Evolutionary conservation across 1,140 invertebrate species (phyloP).

Genomic region (Drosophila pallidifrons): DNA sequence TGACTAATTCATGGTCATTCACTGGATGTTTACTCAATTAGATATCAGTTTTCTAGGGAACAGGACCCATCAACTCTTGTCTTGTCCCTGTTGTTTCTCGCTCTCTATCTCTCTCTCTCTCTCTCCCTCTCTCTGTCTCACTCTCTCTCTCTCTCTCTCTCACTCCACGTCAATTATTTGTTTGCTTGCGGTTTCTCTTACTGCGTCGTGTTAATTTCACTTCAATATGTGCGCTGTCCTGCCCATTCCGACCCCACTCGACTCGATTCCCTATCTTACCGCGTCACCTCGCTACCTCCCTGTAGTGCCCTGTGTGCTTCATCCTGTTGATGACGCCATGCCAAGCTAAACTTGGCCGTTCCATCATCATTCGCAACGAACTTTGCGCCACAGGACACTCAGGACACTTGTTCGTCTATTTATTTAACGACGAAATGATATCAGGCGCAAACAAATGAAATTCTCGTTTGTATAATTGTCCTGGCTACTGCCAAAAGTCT

Average conservation of each 20-base stretch:
- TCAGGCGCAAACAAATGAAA: conserved; percentile 20
- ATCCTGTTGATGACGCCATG: conserved; percentile 41
- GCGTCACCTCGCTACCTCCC: not conserved
- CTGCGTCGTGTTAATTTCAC: conserved; percentile 47
- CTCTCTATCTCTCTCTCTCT: not conserved
- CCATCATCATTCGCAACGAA: conserved; percentile 27
- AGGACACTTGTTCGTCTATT: conserved; percentile 42
- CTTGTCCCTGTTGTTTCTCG: not conserved
- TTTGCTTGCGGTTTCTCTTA: conserved; percentile 33
- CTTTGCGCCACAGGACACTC: conserved; percentile 6
- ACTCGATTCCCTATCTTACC: not conserved
- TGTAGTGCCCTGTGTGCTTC: not conserved
- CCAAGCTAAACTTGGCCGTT: conserved; percentile 17
- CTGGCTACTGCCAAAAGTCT: not conserved
- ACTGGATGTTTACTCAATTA: conserved; percentile 72
- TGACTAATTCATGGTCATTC: conserved; percentile 55
- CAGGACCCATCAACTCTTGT: conserved; percentile 29
- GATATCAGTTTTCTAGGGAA: conserved; percentile 68
- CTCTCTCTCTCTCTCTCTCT: too few relatives aligned
- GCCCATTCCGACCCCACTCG: not conserved
- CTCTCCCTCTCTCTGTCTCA: too few relatives aligned
- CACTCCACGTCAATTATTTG: conserved; percentile 39
- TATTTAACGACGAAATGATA: conserved; percentile 15
- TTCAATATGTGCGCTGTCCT: conserved; percentile 17
- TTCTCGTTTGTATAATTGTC: conserved; percentile 24